Conservation (phyloP, 2,888 invertebrate genomes). For the Acleris literana region DNA sequence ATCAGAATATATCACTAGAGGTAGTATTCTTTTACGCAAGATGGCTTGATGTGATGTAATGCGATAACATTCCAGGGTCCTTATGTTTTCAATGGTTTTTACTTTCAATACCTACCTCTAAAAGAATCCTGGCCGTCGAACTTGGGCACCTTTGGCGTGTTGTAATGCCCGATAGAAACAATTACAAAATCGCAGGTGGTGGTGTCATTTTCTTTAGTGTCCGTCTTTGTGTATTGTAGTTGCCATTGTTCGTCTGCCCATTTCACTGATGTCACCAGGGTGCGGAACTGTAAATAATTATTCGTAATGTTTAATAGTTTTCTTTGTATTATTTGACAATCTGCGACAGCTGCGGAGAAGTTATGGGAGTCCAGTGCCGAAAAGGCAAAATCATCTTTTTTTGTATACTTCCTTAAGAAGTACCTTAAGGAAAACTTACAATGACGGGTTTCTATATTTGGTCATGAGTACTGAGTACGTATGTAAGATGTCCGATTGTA, state of each 20-base stretch:
- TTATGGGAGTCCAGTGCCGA: no score
- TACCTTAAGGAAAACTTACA: background rate
- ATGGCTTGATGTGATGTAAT: no score
- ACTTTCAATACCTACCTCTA: conserved; percentile 55
- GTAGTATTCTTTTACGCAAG: no score
- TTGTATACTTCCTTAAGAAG: no score
- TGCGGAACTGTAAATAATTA: conserved; percentile 64
- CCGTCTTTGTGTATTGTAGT: conserved; percentile 72
- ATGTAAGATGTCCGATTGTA: background rate
- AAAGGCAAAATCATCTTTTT: no score
- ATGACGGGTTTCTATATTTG: background rate
- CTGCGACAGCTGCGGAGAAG: no score
- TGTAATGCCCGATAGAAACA: conserved; percentile 86
- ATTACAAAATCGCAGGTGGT: conserved; percentile 85
- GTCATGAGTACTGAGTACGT: background rate
- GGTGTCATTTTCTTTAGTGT: conserved; percentile 63
- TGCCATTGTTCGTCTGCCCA: conserved; percentile 73
- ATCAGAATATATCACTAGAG: no score
- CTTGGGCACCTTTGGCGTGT: conserved; percentile 59
- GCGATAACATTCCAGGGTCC: background rate
- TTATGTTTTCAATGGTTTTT: background rate
- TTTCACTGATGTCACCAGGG: conserved; percentile 72
- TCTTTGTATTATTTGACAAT: no score
- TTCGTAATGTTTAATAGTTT: background rate
- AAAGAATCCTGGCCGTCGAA: conserved; percentile 61